Base-by-base conservation (phyloP, 2,113 vertebrate species). In the Collichthys lucidus region DNA sequence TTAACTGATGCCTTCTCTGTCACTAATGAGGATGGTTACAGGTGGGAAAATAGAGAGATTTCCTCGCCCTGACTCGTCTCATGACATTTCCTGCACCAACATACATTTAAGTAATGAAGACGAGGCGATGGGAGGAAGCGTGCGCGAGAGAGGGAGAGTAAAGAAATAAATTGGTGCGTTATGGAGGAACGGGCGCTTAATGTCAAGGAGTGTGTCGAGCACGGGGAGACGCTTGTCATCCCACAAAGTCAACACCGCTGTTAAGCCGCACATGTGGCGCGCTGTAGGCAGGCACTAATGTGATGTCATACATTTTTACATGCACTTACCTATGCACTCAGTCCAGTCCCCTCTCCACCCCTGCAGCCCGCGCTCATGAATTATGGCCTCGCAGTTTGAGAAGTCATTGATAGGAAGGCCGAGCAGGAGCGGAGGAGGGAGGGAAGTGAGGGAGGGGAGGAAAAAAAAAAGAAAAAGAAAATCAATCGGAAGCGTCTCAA, bases 401-500 rank as follows among this genome's bases (percentile, higher is more conserved):
- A 79, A 91, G 82, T 79, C 85, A 91, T 91, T 91, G 90, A 87
- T 84, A 83, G 86, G 86, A 88, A 85, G 87, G 88, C 83, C 70
- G 71, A 80, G 67, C 73, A 76, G 78, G 65, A 89, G 79, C 1
- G 24, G 79, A 85, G 42, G 79, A 84, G 59, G 72, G 20, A 9
- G 50, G 7, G 19, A 9, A 29, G 47, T 57, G 53, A 22, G 78
- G 35, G 65, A 50, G 61, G 61, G 66, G 35, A 55, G 22, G 16
- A 29, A 56, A 19, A 61, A 62, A 74, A 66, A 70, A 86, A 74
- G 61, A 70, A 86, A 83, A 79, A 74, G 35, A 90, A 90, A 95
- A 96, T 96, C 94, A 90, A 95, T 94, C 86, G 86, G 89, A 90
- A 94, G 94, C 93, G 93, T 95, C 95, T 96, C 96, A 96, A 93